Conservation (phyloP, 2,797 vertebrate genomes). For the Enteromius argenteus region DNA sequence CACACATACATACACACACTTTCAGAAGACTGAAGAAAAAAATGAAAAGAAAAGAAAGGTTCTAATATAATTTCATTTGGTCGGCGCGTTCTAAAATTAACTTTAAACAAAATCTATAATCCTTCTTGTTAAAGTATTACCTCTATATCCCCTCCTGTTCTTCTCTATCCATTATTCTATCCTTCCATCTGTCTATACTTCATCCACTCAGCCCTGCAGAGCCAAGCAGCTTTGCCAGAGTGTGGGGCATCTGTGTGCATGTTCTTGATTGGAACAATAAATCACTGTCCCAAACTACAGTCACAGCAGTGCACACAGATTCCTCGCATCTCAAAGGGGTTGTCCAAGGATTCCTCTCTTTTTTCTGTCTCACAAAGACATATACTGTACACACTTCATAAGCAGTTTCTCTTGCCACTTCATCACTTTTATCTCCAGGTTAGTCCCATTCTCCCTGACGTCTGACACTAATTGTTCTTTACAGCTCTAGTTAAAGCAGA, state of each 20-base stretch:
- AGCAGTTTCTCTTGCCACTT: neutral
- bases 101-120: slow-evolving; percentile 59
- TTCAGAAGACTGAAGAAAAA: neutral
- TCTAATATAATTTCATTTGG: neutral
- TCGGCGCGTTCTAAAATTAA: slow-evolving; percentile 44
- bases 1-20: neutral
- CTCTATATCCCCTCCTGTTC: slow-evolving; percentile 20
- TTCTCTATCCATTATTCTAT: slow-evolving; percentile 62
- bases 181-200: slow-evolving; percentile 44
- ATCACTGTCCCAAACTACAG: slow-evolving; percentile 20
- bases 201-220: slow-evolving; percentile 55
- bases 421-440: neutral
- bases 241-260: slow-evolving; percentile 21
- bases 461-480: slow-evolving; percentile 1
- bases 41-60: neutral
- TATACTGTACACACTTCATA: slow-evolving; percentile 8
- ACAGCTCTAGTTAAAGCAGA: slow-evolving; percentile 16
- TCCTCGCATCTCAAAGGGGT: slow-evolving; percentile 21
- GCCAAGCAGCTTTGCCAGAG: slow-evolving; percentile 36
- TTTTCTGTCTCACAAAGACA: neutral
- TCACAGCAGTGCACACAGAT: slow-evolving; percentile 17
- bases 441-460: neutral
- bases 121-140: slow-evolving; percentile 40
- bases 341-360: slow-evolving; percentile 25
- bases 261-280: slow-evolving; percentile 39